A percentile compares a stretch with the other conserved stretches of the same genome.
phyloP scores from a whole-genome alignment of 2,888 invertebrate genomes.

The Axea sp. region DNA sequence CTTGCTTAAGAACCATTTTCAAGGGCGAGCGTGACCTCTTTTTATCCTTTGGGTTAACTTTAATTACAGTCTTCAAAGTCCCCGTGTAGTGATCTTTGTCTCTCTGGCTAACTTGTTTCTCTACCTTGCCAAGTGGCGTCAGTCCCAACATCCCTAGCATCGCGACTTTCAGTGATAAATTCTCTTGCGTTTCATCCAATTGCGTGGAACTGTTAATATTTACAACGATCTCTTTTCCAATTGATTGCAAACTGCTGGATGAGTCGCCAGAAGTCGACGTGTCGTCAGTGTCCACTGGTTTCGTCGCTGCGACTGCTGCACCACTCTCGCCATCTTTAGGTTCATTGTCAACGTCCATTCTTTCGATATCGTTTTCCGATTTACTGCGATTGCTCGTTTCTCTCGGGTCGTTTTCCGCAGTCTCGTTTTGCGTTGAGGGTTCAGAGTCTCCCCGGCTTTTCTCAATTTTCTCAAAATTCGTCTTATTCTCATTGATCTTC shows the following conservation, averaged over 20 bases:
- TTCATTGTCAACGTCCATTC: conserved; percentile 6
- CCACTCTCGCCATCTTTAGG: conserved; percentile 53
- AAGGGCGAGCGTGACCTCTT: conserved; percentile 84
- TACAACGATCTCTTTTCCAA: conserved; percentile 63
- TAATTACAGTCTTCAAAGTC: conserved; percentile 91
- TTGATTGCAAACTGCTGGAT: conserved; percentile 67
- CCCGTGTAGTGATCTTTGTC: conserved; percentile 87
- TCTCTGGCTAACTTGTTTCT: conserved; percentile 79
- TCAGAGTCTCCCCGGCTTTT: conserved; percentile 73
- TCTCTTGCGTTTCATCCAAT: conserved; percentile 82
- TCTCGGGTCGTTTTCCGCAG: conserved; percentile 61
- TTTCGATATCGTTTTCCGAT: conserved; percentile 74
- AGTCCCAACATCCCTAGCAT: conserved; percentile 88
- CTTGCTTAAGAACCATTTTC: conserved; percentile 87
- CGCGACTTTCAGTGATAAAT: conserved; percentile 85
- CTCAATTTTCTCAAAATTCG: conserved; percentile 61
- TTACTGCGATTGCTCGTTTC: conserved; percentile 71
- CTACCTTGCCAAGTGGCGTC: conserved; percentile 86
- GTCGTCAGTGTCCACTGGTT: conserved; percentile 74
- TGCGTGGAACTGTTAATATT: neutral
- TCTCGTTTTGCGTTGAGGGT: conserved; percentile 42
- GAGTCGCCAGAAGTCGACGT: conserved; percentile 76
- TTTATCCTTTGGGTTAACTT: conserved; percentile 81
- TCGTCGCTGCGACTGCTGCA: conserved; percentile 62
- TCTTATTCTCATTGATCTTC: conserved; percentile 76